A percentile compares a stretch with the other conserved stretches of the same genome.
These are phyloP conservation scores for Meloidogyne chitwoodi DNA, from an alignment of 1,140 invertebrate species.

Conservation along the genomic window DNA sequence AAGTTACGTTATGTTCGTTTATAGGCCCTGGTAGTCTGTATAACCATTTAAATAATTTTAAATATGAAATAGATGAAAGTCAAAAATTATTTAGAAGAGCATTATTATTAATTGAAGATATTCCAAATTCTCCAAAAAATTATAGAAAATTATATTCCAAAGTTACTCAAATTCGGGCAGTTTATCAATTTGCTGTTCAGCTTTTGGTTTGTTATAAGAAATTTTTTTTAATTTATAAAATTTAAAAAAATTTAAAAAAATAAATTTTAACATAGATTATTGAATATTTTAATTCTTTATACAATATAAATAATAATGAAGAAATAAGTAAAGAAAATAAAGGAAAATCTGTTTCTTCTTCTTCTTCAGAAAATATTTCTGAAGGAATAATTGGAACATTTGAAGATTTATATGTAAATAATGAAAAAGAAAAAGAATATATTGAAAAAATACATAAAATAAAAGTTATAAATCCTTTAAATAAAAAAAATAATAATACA, in stretches of 20 bases:
- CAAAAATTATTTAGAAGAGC: neutral
- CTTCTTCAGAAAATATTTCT: neutral
- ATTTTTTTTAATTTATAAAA: too few species aligned
- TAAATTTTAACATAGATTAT: too few species aligned
- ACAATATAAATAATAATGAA: neutral
- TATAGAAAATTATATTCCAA: neutral
- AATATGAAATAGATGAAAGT: neutral
- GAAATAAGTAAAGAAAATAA: too few species aligned
- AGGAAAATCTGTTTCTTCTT: neutral
- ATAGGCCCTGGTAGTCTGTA: too few species aligned
- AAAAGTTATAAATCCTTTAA: neutral
- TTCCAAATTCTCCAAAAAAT: neutral
- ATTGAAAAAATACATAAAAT: neutral
- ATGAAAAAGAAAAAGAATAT: neutral
- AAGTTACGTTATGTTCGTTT: too few species aligned
- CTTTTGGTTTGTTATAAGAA: neutral
- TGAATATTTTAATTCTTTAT: neutral
- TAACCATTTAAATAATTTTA: too few species aligned
- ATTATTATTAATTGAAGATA: neutral
- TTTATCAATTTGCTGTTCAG: neutral
- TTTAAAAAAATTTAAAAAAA: too few species aligned
- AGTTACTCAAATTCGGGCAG: neutral
- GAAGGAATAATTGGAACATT: neutral
- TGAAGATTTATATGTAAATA: neutral
- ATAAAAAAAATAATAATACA: neutral